These are phyloP conservation scores for Buphagus erythrorhynchus DNA, from an alignment of 2,797 vertebrate species.

Conservation along the genomic window DNA sequence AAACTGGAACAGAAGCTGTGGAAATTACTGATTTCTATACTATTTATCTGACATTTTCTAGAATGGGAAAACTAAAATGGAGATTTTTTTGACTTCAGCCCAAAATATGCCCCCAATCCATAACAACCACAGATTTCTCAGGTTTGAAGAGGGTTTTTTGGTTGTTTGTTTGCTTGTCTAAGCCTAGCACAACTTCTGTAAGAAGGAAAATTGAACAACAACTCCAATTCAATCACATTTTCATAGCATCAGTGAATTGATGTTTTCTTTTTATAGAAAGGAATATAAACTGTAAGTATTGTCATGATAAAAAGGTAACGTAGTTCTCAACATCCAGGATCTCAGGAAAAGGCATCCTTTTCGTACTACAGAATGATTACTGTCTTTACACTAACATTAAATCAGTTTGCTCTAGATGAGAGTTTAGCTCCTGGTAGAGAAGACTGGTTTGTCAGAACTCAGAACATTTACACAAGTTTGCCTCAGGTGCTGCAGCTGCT, in stretches of 20 bases:
- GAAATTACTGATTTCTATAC: not conserved
- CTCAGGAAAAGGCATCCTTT: not conserved
- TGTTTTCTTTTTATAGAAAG: not conserved
- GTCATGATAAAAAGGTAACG: not conserved
- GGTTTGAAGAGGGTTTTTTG: not conserved
- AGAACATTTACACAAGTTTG: not conserved
- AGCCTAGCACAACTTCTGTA: not conserved
- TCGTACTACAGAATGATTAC: not conserved
- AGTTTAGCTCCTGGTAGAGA: not conserved
- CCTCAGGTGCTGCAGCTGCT: not conserved
- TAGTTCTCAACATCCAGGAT: not conserved
- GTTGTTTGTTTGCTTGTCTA: not conserved
- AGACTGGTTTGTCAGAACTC: not conserved
- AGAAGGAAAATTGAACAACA: not conserved
- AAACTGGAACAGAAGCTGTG: not conserved
- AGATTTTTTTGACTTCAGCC: not conserved
- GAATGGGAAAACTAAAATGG: not conserved
- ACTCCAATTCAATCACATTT: not conserved
- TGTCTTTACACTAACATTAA: not conserved
- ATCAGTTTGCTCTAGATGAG: not conserved
- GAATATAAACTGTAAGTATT: not conserved
- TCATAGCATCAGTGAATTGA: not conserved
- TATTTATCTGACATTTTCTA: not conserved
- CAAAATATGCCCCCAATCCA: rapidly evolving
- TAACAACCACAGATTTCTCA: not conserved